Evolutionary conservation across 2,888 invertebrate species (phyloP).

Genomic region (Julus scandinavius): DNA sequence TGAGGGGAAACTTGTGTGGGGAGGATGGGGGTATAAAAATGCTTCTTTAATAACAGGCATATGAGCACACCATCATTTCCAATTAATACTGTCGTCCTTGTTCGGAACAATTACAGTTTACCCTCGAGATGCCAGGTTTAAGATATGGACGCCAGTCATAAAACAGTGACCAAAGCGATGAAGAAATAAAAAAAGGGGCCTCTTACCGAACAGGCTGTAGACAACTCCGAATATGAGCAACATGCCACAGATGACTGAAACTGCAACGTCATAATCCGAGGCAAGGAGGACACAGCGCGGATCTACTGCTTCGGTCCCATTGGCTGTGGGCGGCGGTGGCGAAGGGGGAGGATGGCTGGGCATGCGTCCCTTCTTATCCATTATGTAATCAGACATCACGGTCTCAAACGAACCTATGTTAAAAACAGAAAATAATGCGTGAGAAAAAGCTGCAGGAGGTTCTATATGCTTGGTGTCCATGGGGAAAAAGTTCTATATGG

Average conservation of each 20-base stretch:
- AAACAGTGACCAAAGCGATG: neutral
- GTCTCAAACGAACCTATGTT: neutral
- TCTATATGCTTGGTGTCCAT: too few species aligned
- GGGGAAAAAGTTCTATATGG: too few species aligned
- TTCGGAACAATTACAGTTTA: neutral
- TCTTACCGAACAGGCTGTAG: conserved; percentile 81
- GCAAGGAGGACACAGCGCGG: conserved; percentile 50
- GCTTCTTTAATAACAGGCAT: neutral
- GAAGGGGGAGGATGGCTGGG: conserved; percentile 48
- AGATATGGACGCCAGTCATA: neutral
- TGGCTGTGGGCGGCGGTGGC: conserved; percentile 34
- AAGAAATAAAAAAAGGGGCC: neutral
- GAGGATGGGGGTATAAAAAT: too few species aligned
- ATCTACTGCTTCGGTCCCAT: conserved; percentile 19
- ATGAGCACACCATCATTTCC: neutral
- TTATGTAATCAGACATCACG: conserved; percentile 47
- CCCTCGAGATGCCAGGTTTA: neutral
- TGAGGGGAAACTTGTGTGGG: too few species aligned
- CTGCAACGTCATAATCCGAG: conserved; percentile 74
- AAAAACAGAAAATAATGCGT: neutral
- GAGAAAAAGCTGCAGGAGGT: too few species aligned
- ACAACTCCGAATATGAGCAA: conserved; percentile 84
- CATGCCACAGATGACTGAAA: conserved; percentile 76
- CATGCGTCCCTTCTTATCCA: conserved; percentile 52
- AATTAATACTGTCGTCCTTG: neutral